phyloP scores from a whole-genome alignment of 2,888 invertebrate species.

The Lithosia quadra region DNA sequence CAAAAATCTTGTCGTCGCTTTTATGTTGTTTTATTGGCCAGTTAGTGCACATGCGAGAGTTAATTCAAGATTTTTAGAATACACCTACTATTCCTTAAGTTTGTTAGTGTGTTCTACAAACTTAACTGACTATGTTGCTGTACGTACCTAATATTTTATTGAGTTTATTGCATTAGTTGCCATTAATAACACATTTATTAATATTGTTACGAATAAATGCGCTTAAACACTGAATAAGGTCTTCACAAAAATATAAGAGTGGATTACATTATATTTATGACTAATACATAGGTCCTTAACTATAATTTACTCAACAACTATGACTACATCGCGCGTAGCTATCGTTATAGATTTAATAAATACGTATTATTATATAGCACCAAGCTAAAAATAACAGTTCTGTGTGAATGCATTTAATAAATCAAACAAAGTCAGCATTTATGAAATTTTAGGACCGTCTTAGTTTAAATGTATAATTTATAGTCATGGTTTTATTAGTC shows the following conservation, averaged over 20 bases:
- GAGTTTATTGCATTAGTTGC: neutral
- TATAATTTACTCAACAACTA: conserved; percentile 24
- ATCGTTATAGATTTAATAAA: conserved; percentile 36
- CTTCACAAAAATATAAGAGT: neutral
- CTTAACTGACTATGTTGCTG: neutral
- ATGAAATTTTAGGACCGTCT: conserved; percentile 4
- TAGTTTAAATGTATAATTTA: neutral
- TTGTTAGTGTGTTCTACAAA: neutral
- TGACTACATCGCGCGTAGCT: conserved; percentile 44
- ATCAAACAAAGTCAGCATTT: conserved; percentile 30
- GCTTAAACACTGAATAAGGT: neutral
- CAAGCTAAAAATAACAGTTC: conserved; percentile 53
- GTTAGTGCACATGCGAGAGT: too few relatives aligned
- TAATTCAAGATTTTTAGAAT: too few relatives aligned
- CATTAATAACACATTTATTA: neutral
- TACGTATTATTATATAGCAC: conserved; percentile 52
- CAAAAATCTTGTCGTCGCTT: too few relatives aligned
- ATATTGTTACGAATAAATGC: neutral
- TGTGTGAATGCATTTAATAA: conserved; percentile 29
- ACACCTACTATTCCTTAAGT: neutral
- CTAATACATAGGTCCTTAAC: conserved; percentile 22
- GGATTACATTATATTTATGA: conserved; percentile 1
- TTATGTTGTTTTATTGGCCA: too few relatives aligned
- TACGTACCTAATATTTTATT: neutral
- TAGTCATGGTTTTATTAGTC: neutral